phyloP scores from a whole-genome alignment of 1,140 invertebrate genomes.

The Drosophila seguyi region DNA sequence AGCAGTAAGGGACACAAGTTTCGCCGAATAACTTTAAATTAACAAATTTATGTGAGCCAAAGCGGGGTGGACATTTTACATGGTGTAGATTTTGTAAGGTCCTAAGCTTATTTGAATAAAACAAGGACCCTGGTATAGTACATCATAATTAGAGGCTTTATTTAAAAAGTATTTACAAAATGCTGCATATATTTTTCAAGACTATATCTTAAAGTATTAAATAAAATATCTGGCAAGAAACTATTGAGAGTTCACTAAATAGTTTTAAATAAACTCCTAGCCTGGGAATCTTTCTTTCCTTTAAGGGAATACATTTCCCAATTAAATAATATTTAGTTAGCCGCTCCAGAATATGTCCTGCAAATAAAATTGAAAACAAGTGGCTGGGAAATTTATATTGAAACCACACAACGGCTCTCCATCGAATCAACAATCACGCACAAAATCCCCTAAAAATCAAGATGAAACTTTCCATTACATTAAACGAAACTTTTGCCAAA shows the following conservation, averaged over 20 bases:
- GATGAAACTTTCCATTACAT: conserved; percentile 33
- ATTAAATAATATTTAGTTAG: background rate
- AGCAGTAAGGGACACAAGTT: conserved; percentile 3
- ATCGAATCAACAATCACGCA: conserved; percentile 4
- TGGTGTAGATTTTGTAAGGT: background rate
- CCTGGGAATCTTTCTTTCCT: too few relatives aligned
- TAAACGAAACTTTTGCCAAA: conserved; percentile 46
- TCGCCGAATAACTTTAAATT: conserved; percentile 9
- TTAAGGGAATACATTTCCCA: background rate
- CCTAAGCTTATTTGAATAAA: conserved; percentile 3
- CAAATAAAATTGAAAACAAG: background rate
- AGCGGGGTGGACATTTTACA: background rate
- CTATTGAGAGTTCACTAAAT: background rate
- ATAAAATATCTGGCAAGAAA: background rate
- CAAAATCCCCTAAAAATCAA: conserved; percentile 6
- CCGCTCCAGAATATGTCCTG: background rate
- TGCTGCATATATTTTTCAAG: rapidly evolving
- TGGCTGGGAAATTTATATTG: conserved; percentile 7
- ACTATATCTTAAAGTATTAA: background rate
- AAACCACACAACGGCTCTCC: background rate
- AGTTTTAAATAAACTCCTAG: too few relatives aligned
- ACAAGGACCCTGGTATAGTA: background rate
- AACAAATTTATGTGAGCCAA: conserved; percentile 10
- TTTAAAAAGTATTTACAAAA: background rate
- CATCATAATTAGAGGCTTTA: background rate